Conservation (phyloP, 2,888 invertebrate genomes). For the Scaptomyza cyrtandrae region DNA sequence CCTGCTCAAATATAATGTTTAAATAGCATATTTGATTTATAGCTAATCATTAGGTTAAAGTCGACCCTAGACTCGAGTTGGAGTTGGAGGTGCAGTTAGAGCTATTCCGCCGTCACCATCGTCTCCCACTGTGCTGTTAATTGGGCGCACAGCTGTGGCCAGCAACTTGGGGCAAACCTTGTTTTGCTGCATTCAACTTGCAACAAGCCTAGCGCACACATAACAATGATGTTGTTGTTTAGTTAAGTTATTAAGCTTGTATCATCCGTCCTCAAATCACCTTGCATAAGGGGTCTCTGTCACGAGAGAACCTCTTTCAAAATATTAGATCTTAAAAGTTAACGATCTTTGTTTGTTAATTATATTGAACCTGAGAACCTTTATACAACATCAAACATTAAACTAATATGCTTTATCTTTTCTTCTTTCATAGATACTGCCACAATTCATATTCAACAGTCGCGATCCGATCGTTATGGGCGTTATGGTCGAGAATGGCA, state of each 20-base stretch:
- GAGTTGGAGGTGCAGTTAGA: not conserved
- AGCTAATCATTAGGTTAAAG: slow-evolving; percentile 79
- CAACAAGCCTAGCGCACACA: slow-evolving; percentile 35
- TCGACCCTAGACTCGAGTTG: slow-evolving; percentile 39
- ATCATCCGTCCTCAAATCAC: not conserved
- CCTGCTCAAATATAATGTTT: slow-evolving; percentile 82
- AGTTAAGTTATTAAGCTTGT: slow-evolving; percentile 78
- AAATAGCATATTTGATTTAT: slow-evolving; percentile 81
- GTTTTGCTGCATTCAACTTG: slow-evolving; percentile 11
- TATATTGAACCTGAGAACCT: too few species aligned
- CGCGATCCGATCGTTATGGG: slow-evolving; percentile 99
- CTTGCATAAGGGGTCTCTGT: not conserved
- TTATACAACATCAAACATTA: slow-evolving; percentile 1
- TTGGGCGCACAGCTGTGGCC: slow-evolving; percentile 73
- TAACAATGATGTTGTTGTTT: slow-evolving; percentile 75
- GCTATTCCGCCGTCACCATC: slow-evolving; percentile 17
- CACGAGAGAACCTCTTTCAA: too few species aligned
- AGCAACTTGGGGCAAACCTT: slow-evolving; percentile 31
- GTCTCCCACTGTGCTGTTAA: slow-evolving; percentile 80
- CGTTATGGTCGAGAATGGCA: slow-evolving; percentile 97
- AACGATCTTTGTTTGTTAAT: too few species aligned
- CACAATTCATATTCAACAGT: slow-evolving; percentile 98
- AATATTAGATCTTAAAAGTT: too few species aligned
- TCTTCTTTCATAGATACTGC: slow-evolving; percentile 86
- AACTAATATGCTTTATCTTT: slow-evolving; percentile 21